These are phyloP conservation scores for Sus scrofa DNA, from an alignment of 2,113 vertebrate species.

Conservation along the genomic window T2T-Sscrofa CM000827.6:80730501-80731000, in stretches of 20 bases:
- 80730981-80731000: not conserved
- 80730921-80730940: not conserved
- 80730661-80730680: not conserved
- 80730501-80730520: too few relatives aligned
- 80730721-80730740: not conserved
- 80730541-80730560: too few relatives aligned
- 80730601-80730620: not conserved
- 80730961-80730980: not conserved
- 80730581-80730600: not conserved
- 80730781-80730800: not conserved
- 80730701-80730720: not conserved
- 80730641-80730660: not conserved
- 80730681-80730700: not conserved
- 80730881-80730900: not conserved
- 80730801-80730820: not conserved
- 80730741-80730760: not conserved
- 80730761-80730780: not conserved
- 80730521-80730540: too few relatives aligned
- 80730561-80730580: not conserved
- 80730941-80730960: not conserved
- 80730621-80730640: not conserved
- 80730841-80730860: not conserved
- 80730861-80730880: not conserved
- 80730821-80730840: not conserved
- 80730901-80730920: constrained; percentile 6